phyloP scores from a whole-genome alignment of 2,113 vertebrate species.

The Elaphurus davidianus region DNA sequence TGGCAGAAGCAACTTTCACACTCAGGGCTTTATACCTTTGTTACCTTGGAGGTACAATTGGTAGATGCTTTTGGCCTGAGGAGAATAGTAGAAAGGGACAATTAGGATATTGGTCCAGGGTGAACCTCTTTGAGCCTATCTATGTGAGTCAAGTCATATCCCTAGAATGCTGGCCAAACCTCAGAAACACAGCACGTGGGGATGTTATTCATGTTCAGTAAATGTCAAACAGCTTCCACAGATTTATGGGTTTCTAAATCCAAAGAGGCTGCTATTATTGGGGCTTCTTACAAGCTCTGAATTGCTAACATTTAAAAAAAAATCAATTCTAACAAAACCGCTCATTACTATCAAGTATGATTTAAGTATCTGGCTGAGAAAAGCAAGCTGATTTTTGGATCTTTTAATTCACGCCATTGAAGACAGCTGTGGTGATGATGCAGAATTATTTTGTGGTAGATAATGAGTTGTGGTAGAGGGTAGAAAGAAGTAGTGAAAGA shows the following conservation, averaged over 20 bases:
- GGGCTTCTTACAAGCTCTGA: constrained; percentile 13
- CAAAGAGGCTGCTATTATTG: constrained; percentile 45
- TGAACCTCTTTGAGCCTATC: constrained; percentile 7
- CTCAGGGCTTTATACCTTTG: neutral
- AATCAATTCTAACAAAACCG: constrained; percentile 41
- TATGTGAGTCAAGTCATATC: constrained; percentile 50
- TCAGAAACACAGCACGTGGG: constrained; percentile 44
- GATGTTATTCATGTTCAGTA: constrained; percentile 63
- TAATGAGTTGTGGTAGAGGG: neutral
- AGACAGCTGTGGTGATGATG: neutral
- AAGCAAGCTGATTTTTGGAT: neutral
- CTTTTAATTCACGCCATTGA: neutral
- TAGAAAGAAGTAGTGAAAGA: neutral
- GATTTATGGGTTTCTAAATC: constrained; percentile 62
- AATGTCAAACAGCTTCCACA: constrained; percentile 51
- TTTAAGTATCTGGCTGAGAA: constrained; percentile 41
- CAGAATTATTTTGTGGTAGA: constrained; percentile 17
- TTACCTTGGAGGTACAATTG: neutral
- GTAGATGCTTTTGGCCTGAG: neutral
- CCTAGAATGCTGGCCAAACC: constrained; percentile 49
- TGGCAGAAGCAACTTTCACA: neutral
- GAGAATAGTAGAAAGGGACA: constrained; percentile 11
- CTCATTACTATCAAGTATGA: constrained; percentile 34
- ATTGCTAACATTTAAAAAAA: constrained; percentile 1
- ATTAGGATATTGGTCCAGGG: neutral